Percentiles rank a stretch among this genome's conserved stretches.
phyloP scores from a whole-genome alignment of 2,113 vertebrate species.

The Dasyurus viverrinus region DNA sequence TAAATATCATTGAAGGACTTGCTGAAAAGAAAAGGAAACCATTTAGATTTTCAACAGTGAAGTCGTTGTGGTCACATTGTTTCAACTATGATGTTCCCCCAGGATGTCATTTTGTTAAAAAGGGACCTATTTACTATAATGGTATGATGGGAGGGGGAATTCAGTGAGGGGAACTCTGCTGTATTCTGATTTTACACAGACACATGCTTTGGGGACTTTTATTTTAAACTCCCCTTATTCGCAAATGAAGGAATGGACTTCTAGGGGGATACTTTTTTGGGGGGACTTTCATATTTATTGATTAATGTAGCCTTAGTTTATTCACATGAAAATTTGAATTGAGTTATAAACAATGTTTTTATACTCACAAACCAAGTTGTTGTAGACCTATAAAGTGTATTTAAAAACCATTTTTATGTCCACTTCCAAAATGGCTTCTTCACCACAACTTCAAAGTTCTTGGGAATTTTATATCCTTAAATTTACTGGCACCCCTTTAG shows the following conservation, averaged over 20 bases:
- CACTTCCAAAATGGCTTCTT: background rate
- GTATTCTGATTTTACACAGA: background rate
- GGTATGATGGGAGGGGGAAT: background rate
- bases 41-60: background rate
- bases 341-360: background rate
- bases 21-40: background rate
- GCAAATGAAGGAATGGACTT: background rate
- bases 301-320: background rate
- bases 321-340: background rate
- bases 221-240: background rate
- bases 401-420: conserved; percentile 8
- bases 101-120: background rate
- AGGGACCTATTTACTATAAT: background rate
- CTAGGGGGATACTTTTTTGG: background rate
- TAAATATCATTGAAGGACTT: background rate
- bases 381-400: background rate
- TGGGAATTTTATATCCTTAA: background rate
- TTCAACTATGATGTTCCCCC: background rate
- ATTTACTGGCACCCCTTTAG: background rate
- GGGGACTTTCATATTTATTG: background rate
- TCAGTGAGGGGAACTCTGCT: background rate
- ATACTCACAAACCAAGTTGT: background rate
- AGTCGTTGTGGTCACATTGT: background rate
- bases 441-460: conserved; percentile 1
- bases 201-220: background rate